Evolutionary conservation across 2,888 invertebrate species (phyloP).

Genomic region (Molanna angustata): DNA sequence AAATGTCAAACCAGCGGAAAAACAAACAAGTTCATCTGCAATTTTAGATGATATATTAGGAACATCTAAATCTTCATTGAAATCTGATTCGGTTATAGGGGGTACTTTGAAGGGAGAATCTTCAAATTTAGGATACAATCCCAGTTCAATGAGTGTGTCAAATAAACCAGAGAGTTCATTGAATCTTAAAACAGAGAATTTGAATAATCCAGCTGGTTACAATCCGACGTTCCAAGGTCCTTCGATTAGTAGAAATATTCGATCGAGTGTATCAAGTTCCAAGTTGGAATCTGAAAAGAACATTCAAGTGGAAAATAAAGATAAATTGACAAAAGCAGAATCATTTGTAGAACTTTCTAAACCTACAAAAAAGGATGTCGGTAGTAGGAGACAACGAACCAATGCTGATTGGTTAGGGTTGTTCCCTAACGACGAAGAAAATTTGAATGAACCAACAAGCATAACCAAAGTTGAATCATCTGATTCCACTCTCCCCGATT

Average conservation of each 20-base stretch:
- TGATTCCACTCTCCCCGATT: constrained; percentile 11
- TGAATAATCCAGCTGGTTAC: constrained; percentile 15
- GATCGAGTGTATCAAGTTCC: constrained; percentile 2
- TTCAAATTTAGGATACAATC: constrained; percentile 25
- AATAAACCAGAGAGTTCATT: constrained; percentile 29
- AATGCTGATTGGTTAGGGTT: constrained; percentile 51
- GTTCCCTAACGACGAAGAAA: constrained; percentile 41
- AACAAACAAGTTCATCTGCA: constrained; percentile 29
- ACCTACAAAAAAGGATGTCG: constrained; percentile 16
- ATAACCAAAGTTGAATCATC: not conserved
- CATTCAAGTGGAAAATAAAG: constrained; percentile 8
- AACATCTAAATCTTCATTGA: constrained; percentile 42
- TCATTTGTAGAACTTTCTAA: constrained; percentile 9
- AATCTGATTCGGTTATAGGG: constrained; percentile 35
- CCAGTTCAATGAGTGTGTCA: constrained; percentile 32
- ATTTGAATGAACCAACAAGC: constrained; percentile 18
- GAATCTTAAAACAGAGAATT: constrained; percentile 8
- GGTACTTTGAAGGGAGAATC: constrained; percentile 42
- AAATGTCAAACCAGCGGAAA: constrained; percentile 3
- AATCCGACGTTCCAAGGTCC: constrained; percentile 5
- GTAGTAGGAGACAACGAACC: constrained; percentile 40
- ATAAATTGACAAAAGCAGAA: constrained; percentile 11
- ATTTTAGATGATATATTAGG: constrained; percentile 57
- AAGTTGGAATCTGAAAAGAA: constrained; percentile 12
- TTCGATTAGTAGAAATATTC: constrained; percentile 13